Conservation (phyloP, 2,888 invertebrate genomes). For the Bugula neritina region DNA sequence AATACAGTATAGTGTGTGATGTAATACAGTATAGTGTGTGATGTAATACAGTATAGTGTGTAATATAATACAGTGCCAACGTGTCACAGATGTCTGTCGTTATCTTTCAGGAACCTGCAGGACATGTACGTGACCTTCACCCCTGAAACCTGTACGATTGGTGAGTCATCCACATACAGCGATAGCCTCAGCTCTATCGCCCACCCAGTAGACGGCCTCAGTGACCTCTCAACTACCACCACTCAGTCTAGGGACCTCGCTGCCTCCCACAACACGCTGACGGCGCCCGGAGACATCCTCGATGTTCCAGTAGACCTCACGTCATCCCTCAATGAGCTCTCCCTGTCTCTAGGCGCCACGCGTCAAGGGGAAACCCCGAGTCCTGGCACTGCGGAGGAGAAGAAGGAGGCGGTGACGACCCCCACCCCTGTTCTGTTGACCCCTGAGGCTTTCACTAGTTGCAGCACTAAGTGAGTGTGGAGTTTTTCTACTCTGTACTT, state of each 20-base stretch:
- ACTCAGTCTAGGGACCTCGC: neutral
- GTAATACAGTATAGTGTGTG: no score
- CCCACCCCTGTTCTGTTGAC: neutral
- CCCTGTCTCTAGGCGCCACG: neutral
- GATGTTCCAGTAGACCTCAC: neutral
- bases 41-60: no score
- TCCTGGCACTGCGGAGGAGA: neutral
- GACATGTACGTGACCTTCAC: slow-evolving; percentile 21
- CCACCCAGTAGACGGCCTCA: slow-evolving; percentile 5
- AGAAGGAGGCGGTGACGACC: neutral
- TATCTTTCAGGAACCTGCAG: slow-evolving; percentile 10
- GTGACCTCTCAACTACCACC: neutral
- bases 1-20: no score
- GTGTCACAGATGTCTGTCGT: no score
- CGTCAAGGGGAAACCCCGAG: neutral
- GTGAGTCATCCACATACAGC: neutral
- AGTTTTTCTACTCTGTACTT: no score
- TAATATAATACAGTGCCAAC: no score
- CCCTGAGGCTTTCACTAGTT: neutral
- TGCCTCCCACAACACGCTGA: neutral
- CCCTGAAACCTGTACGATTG: neutral
- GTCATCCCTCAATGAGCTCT: neutral
- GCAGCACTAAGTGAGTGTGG: neutral
- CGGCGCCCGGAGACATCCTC: neutral
- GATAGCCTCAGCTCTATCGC: neutral